Conservation (phyloP, 2,888 invertebrate species). For the Drosophila fulvimacula region DNA sequence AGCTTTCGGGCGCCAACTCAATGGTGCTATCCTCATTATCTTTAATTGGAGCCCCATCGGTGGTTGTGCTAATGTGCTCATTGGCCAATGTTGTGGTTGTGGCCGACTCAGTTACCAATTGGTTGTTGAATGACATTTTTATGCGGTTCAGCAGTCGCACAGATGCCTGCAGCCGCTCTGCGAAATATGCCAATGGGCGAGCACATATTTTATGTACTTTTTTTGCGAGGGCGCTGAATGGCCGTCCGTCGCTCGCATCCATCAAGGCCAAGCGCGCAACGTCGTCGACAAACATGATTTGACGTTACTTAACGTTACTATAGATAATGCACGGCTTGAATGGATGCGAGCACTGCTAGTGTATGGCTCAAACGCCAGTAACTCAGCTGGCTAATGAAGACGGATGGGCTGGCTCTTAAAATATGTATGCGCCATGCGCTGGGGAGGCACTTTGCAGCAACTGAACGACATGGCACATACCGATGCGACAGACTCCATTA, state of each 20-base stretch:
- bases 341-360: constrained; percentile 10
- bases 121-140: constrained; percentile 56
- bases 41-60: constrained; percentile 24
- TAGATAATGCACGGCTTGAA: constrained; percentile 44
- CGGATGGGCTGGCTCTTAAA: constrained; percentile 63
- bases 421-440: constrained; percentile 57
- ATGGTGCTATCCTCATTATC: constrained; percentile 33
- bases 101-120: constrained; percentile 23
- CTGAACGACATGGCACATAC: constrained; percentile 29
- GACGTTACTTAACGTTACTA: constrained; percentile 43
- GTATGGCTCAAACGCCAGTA: constrained; percentile 21
- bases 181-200: constrained; percentile 51
- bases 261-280: constrained; percentile 42
- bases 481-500: constrained; percentile 36
- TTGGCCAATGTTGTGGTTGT: constrained; percentile 37
- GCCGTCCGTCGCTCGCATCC: constrained; percentile 34
- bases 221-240: constrained; percentile 8
- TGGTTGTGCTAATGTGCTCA: constrained; percentile 48
- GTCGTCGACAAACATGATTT: constrained; percentile 49
- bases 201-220: constrained; percentile 24
- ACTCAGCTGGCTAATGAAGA: constrained; percentile 66
- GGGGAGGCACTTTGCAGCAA: constrained; percentile 49
- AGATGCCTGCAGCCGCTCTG: constrained; percentile 63
- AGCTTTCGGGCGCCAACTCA: constrained; percentile 10
- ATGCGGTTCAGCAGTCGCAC: constrained; percentile 60